phyloP scores from a whole-genome alignment of 2,797 vertebrate genomes.

The Enoplosus armatus region DNA sequence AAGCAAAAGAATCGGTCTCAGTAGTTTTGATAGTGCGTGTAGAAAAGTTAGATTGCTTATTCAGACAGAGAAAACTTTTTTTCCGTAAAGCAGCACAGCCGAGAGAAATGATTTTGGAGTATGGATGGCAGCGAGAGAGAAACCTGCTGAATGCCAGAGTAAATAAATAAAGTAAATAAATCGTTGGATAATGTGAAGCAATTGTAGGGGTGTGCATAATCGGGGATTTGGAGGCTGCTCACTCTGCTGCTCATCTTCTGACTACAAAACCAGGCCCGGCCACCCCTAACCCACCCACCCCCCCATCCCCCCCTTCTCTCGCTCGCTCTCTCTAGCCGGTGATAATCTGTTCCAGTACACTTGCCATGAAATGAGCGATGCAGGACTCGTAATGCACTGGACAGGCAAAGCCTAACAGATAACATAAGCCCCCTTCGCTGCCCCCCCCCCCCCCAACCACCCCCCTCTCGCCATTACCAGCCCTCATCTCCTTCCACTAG shows the following conservation, averaged over 20 bases:
- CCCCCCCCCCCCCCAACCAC: conserved; percentile 6
- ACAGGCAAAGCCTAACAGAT: conserved; percentile 82
- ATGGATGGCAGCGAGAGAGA: conserved; percentile 25
- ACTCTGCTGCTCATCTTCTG: conserved; percentile 75
- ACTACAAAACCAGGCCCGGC: conserved; percentile 68
- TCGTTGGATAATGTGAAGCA: conserved; percentile 70
- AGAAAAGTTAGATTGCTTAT: conserved; percentile 64
- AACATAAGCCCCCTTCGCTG: conserved; percentile 70
- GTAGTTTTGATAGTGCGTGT: conserved; percentile 25
- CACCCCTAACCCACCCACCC: conserved; percentile 22
- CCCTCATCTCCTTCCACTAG: conserved; percentile 52
- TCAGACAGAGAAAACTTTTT: conserved; percentile 46
- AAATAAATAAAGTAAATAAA: conserved; percentile 78
- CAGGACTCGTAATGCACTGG: conserved; percentile 79
- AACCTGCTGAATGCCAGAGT: conserved; percentile 72
- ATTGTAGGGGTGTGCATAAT: conserved; percentile 78
- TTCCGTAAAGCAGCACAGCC: conserved; percentile 24
- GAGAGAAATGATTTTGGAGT: conserved; percentile 27
- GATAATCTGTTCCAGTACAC: conserved; percentile 84
- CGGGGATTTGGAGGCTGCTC: conserved; percentile 77
- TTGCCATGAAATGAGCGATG: conserved; percentile 82
- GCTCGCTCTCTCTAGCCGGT: conserved; percentile 65
- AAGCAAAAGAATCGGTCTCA: conserved; percentile 23
- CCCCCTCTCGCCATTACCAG: conserved; percentile 40
- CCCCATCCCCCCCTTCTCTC: not conserved